A percentile compares a stretch with the other conserved stretches of the same genome.
Evolutionary conservation across 2,888 invertebrate species (phyloP).

Genomic region (Antheraea assamensis): DNA sequence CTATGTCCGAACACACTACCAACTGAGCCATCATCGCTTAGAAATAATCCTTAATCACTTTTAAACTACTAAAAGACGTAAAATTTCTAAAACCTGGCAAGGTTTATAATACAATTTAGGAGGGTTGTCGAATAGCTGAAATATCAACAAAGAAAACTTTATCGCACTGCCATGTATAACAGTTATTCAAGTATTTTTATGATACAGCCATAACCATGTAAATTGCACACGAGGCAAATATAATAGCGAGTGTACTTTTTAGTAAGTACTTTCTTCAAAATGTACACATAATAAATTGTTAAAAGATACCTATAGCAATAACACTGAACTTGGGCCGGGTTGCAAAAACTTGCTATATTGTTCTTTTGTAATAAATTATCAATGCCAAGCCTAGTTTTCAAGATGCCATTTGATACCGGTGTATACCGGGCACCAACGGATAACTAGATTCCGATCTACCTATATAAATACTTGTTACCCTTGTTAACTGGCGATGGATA

Average conservation of each 20-base stretch:
- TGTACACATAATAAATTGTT: not conserved
- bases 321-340: not conserved
- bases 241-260: not conserved
- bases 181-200: not conserved
- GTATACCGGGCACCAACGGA: not conserved
- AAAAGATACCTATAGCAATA: not conserved
- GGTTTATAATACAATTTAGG: not conserved
- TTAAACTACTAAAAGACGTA: not conserved
- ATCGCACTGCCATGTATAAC: not conserved
- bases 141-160: not conserved
- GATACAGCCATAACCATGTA: not conserved
- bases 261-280: not conserved
- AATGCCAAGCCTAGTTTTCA: not conserved
- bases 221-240: not conserved
- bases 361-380: not conserved
- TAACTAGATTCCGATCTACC: not conserved
- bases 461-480: not conserved
- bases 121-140: not conserved
- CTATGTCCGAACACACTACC: too few species aligned
- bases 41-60: too few species aligned
- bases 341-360: not conserved
- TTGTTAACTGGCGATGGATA: conserved; percentile 9
- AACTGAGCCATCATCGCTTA: too few species aligned
- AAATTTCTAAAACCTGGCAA: not conserved
- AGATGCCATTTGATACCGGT: not conserved